Percentiles rank a stretch among this genome's conserved stretches.
phyloP scores from a whole-genome alignment of 2,888 invertebrate species.

The Tetranychus truncatus region DNA sequence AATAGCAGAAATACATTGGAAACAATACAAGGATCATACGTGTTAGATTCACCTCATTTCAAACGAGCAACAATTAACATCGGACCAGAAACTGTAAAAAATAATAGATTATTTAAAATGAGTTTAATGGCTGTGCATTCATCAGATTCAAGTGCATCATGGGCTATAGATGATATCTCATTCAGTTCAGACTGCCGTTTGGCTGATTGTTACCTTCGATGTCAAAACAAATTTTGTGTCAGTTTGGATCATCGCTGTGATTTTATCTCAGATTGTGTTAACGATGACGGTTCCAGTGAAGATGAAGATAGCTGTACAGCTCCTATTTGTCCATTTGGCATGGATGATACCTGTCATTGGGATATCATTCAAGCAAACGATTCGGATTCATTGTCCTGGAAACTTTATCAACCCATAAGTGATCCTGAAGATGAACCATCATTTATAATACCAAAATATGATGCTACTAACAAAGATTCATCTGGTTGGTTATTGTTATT shows the following conservation, averaged over 20 bases:
- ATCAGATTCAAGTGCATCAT: neutral
- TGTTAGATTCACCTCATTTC: neutral
- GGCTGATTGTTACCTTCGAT: conserved; percentile 12
- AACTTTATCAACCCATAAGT: neutral
- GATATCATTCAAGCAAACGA: neutral
- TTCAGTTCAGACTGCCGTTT: conserved; percentile 23
- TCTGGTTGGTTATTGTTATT: neutral
- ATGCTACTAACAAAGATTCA: neutral
- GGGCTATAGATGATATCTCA: conserved; percentile 26
- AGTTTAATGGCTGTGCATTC: neutral
- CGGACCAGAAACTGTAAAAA: neutral
- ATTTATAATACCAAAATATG: neutral
- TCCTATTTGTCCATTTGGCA: neutral
- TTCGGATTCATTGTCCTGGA: neutral
- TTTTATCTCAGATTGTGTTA: neutral
- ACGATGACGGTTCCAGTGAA: neutral
- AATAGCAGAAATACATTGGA: neutral
- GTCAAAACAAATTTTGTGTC: neutral
- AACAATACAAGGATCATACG: neutral
- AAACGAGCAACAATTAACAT: neutral
- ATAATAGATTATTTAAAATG: neutral
- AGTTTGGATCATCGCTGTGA: neutral
- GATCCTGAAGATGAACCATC: neutral
- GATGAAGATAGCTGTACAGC: neutral
- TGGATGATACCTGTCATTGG: neutral